phyloP scores from a whole-genome alignment of 2,888 invertebrate genomes.

The Synanthedon formicaeformis region DNA sequence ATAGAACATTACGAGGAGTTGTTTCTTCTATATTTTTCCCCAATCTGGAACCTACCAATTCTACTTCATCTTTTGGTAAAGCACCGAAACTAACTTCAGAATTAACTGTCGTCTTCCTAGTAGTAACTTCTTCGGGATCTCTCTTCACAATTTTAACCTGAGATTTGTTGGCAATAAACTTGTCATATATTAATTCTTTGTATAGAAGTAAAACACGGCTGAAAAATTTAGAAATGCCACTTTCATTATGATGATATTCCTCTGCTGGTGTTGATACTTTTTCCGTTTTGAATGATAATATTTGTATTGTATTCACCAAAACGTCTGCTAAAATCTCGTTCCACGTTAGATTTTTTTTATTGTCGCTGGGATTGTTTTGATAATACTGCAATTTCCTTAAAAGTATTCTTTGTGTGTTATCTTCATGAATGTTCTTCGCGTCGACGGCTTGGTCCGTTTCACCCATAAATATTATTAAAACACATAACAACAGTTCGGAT shows the following conservation, averaged over 20 bases:
- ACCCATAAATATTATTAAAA: conserved; percentile 33
- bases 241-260: conserved; percentile 11
- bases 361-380: conserved; percentile 19
- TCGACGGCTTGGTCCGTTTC: conserved; percentile 24
- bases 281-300: conserved; percentile 29
- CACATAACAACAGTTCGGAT: conserved; percentile 25
- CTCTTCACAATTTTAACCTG: background rate
- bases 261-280: conserved; percentile 13
- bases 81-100: conserved; percentile 8
- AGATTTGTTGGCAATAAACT: conserved; percentile 8
- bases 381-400: conserved; percentile 50
- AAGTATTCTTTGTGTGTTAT: conserved; percentile 33
- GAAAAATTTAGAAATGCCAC: conserved; percentile 24
- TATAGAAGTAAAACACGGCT: conserved; percentile 34
- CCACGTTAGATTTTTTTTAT: conserved; percentile 37
- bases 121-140: conserved; percentile 10
- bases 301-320: conserved; percentile 42
- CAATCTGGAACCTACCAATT: conserved; percentile 41
- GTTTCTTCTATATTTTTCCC: conserved; percentile 27
- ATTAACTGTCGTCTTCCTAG: conserved; percentile 9
- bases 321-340: conserved; percentile 50
- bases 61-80: conserved; percentile 43
- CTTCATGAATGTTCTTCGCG: conserved; percentile 18
- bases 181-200: conserved; percentile 40
- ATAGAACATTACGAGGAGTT: conserved; percentile 6